These are phyloP conservation scores for Orientallactaga sibirica DNA, from an alignment of 2,797 vertebrate genomes.

Conservation along the genomic window DNA sequence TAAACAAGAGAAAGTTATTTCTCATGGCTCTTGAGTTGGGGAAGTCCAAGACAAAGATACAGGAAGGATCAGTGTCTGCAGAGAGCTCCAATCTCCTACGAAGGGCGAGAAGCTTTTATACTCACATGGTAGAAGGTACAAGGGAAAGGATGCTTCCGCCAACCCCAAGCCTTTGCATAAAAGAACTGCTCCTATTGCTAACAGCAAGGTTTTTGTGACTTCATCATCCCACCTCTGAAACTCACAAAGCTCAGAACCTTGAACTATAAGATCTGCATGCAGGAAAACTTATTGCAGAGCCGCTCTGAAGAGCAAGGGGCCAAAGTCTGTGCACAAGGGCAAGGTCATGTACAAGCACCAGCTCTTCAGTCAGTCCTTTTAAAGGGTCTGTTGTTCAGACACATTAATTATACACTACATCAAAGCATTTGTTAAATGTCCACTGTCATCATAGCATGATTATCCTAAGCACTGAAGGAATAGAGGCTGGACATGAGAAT, in stretches of 20 bases:
- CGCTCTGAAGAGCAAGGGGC: not conserved
- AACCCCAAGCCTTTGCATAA: not conserved
- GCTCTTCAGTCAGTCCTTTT: not conserved
- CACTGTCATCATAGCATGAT: not conserved
- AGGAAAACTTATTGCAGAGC: not conserved
- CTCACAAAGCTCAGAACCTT: not conserved
- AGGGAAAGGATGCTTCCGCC: not conserved
- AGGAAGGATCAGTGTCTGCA: not conserved
- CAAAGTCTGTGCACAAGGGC: not conserved
- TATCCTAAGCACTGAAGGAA: not conserved
- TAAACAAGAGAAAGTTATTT: too few relatives aligned
- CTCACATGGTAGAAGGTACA: not conserved
- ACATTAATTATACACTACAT: conserved; percentile 23
- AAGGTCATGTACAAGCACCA: not conserved
- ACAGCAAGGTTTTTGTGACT: not conserved
- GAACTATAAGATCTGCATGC: not conserved
- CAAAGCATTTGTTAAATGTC: conserved; percentile 34
- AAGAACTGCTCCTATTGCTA: not conserved
- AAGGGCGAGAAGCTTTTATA: too few relatives aligned
- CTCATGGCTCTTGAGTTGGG: too few relatives aligned
- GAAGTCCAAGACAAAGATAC: not conserved
- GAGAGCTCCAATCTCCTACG: not conserved
- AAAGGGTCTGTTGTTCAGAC: not conserved
- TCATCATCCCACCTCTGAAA: not conserved
- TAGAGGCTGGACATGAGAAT: not conserved